Conservation (phyloP, 2,797 vertebrate genomes). For the Melanotaenia pygmaea region DNA sequence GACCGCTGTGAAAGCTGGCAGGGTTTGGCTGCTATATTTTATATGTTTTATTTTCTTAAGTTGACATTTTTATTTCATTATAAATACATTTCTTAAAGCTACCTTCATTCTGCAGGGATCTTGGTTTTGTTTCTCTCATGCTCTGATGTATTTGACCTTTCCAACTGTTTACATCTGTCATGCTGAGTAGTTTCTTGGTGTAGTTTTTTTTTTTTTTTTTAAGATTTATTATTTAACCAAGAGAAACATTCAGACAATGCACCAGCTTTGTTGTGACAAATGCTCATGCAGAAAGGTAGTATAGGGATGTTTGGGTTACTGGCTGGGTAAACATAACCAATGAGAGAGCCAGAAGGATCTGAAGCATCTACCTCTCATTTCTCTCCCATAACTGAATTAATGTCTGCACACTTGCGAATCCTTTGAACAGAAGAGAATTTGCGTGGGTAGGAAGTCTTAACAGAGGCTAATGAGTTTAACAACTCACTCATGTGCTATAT, state of each 20-base stretch:
- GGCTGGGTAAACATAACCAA: slow-evolving; percentile 44
- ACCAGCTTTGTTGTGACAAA: slow-evolving; percentile 46
- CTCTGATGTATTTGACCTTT: slow-evolving; percentile 55
- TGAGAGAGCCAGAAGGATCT: slow-evolving; percentile 40
- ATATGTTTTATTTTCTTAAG: slow-evolving; percentile 72
- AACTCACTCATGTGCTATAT: slow-evolving; percentile 53
- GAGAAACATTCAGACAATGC: slow-evolving; percentile 31
- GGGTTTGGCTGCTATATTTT: slow-evolving; percentile 69
- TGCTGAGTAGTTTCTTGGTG: slow-evolving; percentile 45
- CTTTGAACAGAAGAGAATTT: slow-evolving; percentile 44
- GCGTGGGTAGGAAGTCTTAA: slow-evolving; percentile 48
- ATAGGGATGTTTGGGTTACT: slow-evolving; percentile 25
- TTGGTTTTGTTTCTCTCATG: slow-evolving; percentile 50
- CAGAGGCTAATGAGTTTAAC: slow-evolving; percentile 68
- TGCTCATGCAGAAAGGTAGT: slow-evolving; percentile 14
- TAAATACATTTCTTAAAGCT: slow-evolving; percentile 70
- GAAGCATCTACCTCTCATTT: slow-evolving; percentile 50
- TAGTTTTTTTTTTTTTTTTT: slow-evolving; percentile 20
- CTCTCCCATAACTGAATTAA: slow-evolving; percentile 41
- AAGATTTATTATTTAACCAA: slow-evolving; percentile 33
- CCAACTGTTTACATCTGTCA: slow-evolving; percentile 40
- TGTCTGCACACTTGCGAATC: slow-evolving; percentile 43
- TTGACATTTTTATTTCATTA: slow-evolving; percentile 76
- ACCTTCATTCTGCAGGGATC: slow-evolving; percentile 33
- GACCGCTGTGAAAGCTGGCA: slow-evolving; percentile 50